phyloP scores from a whole-genome alignment of 2,888 invertebrate genomes.

The Synanthedon myopaeformis region DNA sequence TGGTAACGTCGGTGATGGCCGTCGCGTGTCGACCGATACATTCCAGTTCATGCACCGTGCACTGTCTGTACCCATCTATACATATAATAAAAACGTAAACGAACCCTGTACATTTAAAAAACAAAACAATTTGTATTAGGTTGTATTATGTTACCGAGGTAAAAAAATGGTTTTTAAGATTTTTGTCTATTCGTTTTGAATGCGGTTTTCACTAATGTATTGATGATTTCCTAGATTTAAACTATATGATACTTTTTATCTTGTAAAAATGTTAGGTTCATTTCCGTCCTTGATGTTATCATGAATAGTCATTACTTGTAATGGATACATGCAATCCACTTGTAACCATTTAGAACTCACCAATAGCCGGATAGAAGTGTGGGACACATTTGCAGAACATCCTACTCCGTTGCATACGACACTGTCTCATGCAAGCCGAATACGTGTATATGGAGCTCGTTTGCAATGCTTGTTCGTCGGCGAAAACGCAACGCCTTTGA shows the following conservation, averaged over 20 bases:
- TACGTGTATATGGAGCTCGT: slow-evolving; percentile 76
- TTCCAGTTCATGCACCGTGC: slow-evolving; percentile 67
- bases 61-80: slow-evolving; percentile 67
- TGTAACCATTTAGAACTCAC: slow-evolving; percentile 31
- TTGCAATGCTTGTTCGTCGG: slow-evolving; percentile 74
- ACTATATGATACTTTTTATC: no score
- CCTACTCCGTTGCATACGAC: slow-evolving; percentile 75
- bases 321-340: no score
- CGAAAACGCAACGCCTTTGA: slow-evolving; percentile 80
- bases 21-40: slow-evolving; percentile 69
- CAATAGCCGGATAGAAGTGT: slow-evolving; percentile 74
- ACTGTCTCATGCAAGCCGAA: slow-evolving; percentile 80
- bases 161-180: no score
- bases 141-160: no score
- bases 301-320: no score
- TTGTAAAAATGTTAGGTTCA: no score
- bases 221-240: no score
- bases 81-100: slow-evolving; percentile 6
- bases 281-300: no score
- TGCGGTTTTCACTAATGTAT: no score
- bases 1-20: slow-evolving; percentile 70
- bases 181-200: no score
- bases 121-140: no score
- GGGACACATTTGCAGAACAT: slow-evolving; percentile 78
- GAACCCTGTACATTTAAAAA: no score